phyloP scores from a whole-genome alignment of 2,888 invertebrate species.

The Folsomia candida region DNA sequence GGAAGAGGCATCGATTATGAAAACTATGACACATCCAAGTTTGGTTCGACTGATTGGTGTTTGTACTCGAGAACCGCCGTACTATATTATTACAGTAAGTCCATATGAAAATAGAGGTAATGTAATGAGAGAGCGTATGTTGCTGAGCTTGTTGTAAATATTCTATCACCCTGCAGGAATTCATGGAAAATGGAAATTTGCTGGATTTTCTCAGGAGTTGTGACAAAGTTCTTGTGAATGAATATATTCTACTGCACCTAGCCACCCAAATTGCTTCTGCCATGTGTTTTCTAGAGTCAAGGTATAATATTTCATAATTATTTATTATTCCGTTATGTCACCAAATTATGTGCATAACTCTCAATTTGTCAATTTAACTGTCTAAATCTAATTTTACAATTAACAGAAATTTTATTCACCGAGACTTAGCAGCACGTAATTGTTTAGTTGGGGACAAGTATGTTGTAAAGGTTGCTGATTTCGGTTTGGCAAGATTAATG shows the following conservation, averaged over 20 bases:
- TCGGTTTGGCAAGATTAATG: slow-evolving; percentile 96
- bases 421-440: slow-evolving; percentile 96
- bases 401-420: slow-evolving; percentile 48
- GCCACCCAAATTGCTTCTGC: slow-evolving; percentile 99
- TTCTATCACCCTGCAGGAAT: slow-evolving; percentile 62
- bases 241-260: slow-evolving; percentile 96
- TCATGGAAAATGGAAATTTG: slow-evolving; percentile 97
- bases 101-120: background rate
- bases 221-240: slow-evolving; percentile 81
- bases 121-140: no score
- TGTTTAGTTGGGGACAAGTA: slow-evolving; percentile 97
- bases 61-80: slow-evolving; percentile 97
- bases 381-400: background rate
- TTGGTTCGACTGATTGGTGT: slow-evolving; percentile 95
- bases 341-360: background rate
- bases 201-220: slow-evolving; percentile 90
- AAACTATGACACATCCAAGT: slow-evolving; percentile 99
- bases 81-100: slow-evolving; percentile 86
- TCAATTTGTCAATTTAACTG: background rate
- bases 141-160: no score
- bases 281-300: slow-evolving; percentile 85
- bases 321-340: background rate
- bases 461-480: slow-evolving; percentile 97
- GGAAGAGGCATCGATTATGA: slow-evolving; percentile 99
- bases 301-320: slow-evolving; percentile 25